phyloP scores from a whole-genome alignment of 1,140 invertebrate species.

The Drusus annulatus region DNA sequence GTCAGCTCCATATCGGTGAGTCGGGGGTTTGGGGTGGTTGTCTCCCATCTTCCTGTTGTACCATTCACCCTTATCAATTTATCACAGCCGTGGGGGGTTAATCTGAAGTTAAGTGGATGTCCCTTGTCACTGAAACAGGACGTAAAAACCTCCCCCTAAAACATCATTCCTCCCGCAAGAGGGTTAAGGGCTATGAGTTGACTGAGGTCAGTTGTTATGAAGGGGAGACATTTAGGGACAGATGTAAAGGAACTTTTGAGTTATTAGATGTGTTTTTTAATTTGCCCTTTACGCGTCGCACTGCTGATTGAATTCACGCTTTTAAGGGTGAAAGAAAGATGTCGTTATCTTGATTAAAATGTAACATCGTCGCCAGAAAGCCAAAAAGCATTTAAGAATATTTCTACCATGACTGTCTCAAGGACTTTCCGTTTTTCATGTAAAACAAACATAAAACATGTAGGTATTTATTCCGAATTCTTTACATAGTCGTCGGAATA shows the following conservation, averaged over 20 bases:
- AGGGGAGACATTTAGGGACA: slow-evolving; percentile 36
- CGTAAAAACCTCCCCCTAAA: slow-evolving; percentile 54
- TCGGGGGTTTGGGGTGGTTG: not conserved
- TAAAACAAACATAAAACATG: too few species aligned
- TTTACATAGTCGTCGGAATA: too few species aligned
- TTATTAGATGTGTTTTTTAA: slow-evolving; percentile 12
- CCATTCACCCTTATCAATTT: slow-evolving; percentile 56
- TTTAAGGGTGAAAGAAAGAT: not conserved
- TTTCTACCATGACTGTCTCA: too few species aligned
- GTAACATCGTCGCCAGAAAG: too few species aligned
- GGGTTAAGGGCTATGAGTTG: slow-evolving; percentile 15
- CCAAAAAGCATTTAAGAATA: too few species aligned
- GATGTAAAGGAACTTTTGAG: slow-evolving; percentile 20
- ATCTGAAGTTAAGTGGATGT: slow-evolving; percentile 60
- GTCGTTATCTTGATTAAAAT: too few species aligned
- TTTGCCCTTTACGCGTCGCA: not conserved
- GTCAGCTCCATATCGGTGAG: slow-evolving; percentile 47
- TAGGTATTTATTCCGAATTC: too few species aligned
- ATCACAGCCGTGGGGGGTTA: slow-evolving; percentile 55
- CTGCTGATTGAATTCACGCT: not conserved
- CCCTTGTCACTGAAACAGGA: slow-evolving; percentile 56
- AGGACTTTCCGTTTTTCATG: too few species aligned
- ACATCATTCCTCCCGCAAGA: slow-evolving; percentile 6
- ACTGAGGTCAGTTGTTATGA: slow-evolving; percentile 30
- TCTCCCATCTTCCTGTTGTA: slow-evolving; percentile 20